Evolutionary conservation across 2,888 invertebrate genomes (phyloP).

Genomic region (Geophilus truncorum): DNA sequence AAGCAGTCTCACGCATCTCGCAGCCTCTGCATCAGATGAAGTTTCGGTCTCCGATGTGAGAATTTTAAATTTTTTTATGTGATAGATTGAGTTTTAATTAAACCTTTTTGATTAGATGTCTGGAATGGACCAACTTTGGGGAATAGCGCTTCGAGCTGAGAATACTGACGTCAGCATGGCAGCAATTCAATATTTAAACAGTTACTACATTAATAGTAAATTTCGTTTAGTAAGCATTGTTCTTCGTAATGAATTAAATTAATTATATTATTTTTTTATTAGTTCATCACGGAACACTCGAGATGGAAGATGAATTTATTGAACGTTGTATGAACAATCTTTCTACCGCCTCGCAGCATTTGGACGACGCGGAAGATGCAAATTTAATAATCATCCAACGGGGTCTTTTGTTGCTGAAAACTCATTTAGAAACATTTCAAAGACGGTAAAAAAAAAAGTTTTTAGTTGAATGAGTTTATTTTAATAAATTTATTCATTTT

Average conservation of each 20-base stretch:
- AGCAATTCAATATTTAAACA: conserved; percentile 88
- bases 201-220: conserved; percentile 76
- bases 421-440: conserved; percentile 87
- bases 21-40: conserved; percentile 57
- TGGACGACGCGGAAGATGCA: conserved; percentile 61
- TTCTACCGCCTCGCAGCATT: conserved; percentile 59
- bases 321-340: conserved; percentile 89
- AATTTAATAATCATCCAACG: conserved; percentile 84
- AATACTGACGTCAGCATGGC: conserved; percentile 93
- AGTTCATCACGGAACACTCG: conserved; percentile 62
- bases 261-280: neutral
- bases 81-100: neutral
- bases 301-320: conserved; percentile 88
- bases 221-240: neutral
- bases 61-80: neutral
- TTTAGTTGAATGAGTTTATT: too few relatives aligned
- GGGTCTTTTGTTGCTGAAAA: conserved; percentile 77
- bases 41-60: conserved; percentile 19
- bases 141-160: conserved; percentile 81
- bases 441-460: conserved; percentile 57
- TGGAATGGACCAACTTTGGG: conserved; percentile 92
- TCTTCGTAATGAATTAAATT: too few relatives aligned
- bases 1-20: conserved; percentile 74
- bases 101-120: conserved; percentile 48
- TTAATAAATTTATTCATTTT: conserved; percentile 33